Base-by-base conservation (phyloP, 2,113 vertebrate genomes). In the Alectura lathami region DNA sequence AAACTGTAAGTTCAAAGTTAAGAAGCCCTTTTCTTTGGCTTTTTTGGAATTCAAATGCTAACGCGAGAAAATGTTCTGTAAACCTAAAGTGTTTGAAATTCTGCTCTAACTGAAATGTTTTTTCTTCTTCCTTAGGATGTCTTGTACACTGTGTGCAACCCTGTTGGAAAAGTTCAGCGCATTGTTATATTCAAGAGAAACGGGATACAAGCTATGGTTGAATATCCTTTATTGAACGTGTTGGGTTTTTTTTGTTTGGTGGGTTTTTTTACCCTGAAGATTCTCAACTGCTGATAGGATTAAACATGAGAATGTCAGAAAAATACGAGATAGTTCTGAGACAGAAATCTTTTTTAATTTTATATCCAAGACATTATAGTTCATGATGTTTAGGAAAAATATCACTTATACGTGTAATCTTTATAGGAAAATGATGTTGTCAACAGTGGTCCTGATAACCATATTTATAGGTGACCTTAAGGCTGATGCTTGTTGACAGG, bases 181-280 rank as follows among this genome's bases (percentile, higher is more conserved):
- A 99, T 99, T 95, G 99, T 99, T 94, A 99, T 99, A 97, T 99
- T 99, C 98, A 99, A 99, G 96, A 98, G 99, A 80, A 99, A 99
- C 83, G 99, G 99, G 90, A 99, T 99, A 97, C 99, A 99, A 98
- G 99, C 99, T 94, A 99, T 99, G 98, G 99, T 99, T 97, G 99
- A 99, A 99, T 99, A 99, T 99, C 99, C 99, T 99, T 98, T 98
- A 97, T 69, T 84, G 32, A 83, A 18, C 13, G 51, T 17, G 40
- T 8, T 32, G 18, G 42, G 1, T 13, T 26, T 9, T 72, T 38
- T 54, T 50, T 76, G 91, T 73, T 32, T 30, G 24, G 45, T 69
- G 74, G 91, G 72, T 30, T 32, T 30, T 54, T 72, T 82, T 34
- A 32, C 9, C 0, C 38, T 69, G 20, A 83, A 22, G 47, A 5